Evolutionary conservation across 2,888 invertebrate species (phyloP), one percentile per base, ranked within the genome.

Genomic region (Drosophila seclusa): DNA sequence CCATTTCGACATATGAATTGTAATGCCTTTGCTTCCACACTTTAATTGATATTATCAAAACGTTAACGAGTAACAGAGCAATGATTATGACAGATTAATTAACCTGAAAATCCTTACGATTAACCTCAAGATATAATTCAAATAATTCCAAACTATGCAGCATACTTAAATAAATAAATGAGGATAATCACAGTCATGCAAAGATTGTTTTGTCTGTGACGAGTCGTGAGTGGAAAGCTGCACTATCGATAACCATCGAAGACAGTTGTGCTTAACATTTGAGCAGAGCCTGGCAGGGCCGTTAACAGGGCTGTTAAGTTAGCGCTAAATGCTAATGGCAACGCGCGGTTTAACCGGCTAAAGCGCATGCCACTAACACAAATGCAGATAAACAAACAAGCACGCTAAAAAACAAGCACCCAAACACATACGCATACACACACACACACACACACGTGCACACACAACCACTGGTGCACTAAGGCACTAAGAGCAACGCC

Each of bases 251-350:
- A 68, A 36, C 16, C 53, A 45, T 24, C 42, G 52, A 31, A 54
- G 27, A 24, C 4, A 50, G 45, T 49, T 42, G 1, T 6, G 32
- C n/a, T 61, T 55, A 70, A 70, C 61, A 63, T 72, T 70, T 54
- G 58, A 31, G 24, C 67, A 48, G 24, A 57, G 65, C 27, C 70
- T 85, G 88, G 78, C 83, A 80, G 70, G 70, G 73, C 73, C 49
- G 73, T 71, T 59, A 67, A 70, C 74, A 54, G 62, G 36, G 59
- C 75, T 76, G 83, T 67, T 78, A 83, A 57, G 58, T 67, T 62
- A 74, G 82, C 79, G 61, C 42, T 53, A 42, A 69, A 57, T 74
- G 71, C 69, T 69, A 74, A 80, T 77, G 50, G 83, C 83, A 77
- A 76, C 68, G 71, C 18, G 52, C 54, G 58, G 58, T 29, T 76